These are phyloP conservation scores for Ctenochaetus hawaiiensis DNA, from an alignment of 2,797 vertebrate genomes.

Conservation along the genomic window DNA sequence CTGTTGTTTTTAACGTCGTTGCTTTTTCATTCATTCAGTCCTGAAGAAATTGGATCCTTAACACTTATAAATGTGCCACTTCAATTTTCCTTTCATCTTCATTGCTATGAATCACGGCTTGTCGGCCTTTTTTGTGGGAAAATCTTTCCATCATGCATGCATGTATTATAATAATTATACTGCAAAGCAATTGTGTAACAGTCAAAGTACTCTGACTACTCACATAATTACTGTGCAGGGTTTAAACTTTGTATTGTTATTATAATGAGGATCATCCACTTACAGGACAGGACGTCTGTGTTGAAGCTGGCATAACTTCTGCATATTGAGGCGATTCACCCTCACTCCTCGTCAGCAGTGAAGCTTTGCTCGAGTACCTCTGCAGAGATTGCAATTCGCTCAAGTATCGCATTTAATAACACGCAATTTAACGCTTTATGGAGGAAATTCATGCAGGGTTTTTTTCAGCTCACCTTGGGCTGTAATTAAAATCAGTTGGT, in stretches of 20 bases:
- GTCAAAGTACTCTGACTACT: conserved; percentile 34
- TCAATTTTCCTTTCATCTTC: no score
- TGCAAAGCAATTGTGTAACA: conserved; percentile 29
- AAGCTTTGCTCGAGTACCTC: conserved; percentile 22
- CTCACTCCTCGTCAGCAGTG: background rate
- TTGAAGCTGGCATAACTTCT: conserved; percentile 12
- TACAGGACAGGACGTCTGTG: conserved; percentile 22
- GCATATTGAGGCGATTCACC: background rate
- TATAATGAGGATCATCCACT: conserved; percentile 44
- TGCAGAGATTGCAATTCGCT: conserved; percentile 35
- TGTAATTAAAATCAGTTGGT: conserved; percentile 57
- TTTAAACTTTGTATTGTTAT: conserved; percentile 25
- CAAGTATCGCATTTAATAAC: conserved; percentile 58
- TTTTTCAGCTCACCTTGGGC: conserved; percentile 38
- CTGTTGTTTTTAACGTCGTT: background rate
- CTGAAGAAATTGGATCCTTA: background rate
- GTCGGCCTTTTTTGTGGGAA: background rate
- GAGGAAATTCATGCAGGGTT: conserved; percentile 49
- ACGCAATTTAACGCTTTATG: conserved; percentile 58
- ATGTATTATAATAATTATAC: conserved; percentile 40
- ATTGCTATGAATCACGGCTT: no score
- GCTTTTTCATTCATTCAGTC: background rate
- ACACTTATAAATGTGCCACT: background rate
- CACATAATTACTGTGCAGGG: conserved; percentile 37
- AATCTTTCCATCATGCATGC: conserved; percentile 4